Conservation (phyloP, 2,888 invertebrate genomes). For the Habrosyne pyritoides region DNA sequence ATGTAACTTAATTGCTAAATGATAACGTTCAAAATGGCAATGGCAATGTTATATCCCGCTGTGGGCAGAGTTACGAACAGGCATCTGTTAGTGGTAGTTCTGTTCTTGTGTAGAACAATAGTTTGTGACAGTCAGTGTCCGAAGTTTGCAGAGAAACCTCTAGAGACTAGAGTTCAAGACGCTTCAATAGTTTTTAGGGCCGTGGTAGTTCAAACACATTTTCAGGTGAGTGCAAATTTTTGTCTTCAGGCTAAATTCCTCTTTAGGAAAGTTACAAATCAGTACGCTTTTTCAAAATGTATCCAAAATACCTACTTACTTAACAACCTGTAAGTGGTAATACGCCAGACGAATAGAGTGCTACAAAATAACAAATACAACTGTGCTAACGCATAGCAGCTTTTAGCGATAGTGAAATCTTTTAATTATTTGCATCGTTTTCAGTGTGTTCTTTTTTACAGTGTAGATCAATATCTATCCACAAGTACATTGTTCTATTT, state of each 20-base stretch:
- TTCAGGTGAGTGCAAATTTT: constrained; percentile 57
- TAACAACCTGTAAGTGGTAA: no score
- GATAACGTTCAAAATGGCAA: constrained; percentile 60
- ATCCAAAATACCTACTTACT: no score
- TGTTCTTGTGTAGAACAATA: constrained; percentile 74
- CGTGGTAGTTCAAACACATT: constrained; percentile 73
- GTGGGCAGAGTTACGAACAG: constrained; percentile 59
- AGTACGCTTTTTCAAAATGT: no score
- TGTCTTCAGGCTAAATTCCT: constrained; percentile 3
- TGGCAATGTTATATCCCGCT: constrained; percentile 39
- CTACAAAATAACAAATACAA: no score
- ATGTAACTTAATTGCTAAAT: constrained; percentile 51
- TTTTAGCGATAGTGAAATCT: no score
- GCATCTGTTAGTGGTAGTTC: constrained; percentile 65
- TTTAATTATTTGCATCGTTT: no score
- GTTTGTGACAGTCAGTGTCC: constrained; percentile 81
- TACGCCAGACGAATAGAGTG: no score
- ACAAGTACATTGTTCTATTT: no score
- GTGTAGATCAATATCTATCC: no score
- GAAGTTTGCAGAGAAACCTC: constrained; percentile 76
- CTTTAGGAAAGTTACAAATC: no score
- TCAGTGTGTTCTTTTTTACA: no score
- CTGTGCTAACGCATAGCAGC: no score
- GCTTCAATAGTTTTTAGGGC: constrained; percentile 82
- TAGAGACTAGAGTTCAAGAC: constrained; percentile 80